Base-by-base conservation (phyloP, 2,797 vertebrate genomes). In the Australoheros facetus region DNA sequence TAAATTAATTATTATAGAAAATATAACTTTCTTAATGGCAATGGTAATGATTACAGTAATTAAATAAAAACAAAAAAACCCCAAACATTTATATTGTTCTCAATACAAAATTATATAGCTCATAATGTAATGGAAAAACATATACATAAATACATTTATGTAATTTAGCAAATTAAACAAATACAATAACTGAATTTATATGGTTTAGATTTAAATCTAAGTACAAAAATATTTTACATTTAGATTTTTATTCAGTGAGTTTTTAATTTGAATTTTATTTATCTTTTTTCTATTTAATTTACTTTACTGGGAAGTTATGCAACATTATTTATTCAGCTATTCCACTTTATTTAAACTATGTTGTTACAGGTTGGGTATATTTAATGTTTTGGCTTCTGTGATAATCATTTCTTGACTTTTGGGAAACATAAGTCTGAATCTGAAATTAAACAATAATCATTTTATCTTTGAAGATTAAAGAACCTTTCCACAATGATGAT, bases 201-300 rank as follows among this genome's bases (percentile, higher is more conserved):
- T 64, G 12, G 14, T 28, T 64, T 64, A 42, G 21, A 45, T 45
- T 45, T 45, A 34, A 34, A 34, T 34, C 32, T 34, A 34, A 34
- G 32, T 7, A 34, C 32, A 34, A 34, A 34, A 34, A 34, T 34
- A 34, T 34, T 34, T 34, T 34, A 34, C 32, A 34, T 34, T 34
- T 12, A 12, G 11, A 39, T 39, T 11, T 39, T 39, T 39, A 39
- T 39, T 42, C 0, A 14, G 21, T 0, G 4, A 64, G 7, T 42
- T 42, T 62, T 62, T 62, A 26, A 42, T 64, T 64, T 12, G 9
- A 62, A 34, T 34, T 64, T 66, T 48, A 28, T 28, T 66, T 66
- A 14, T 28, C 39, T 45, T 64, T 39, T 45, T 1, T 23, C 26
- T 19, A 19, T 4, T 66, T 17, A 1, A 17, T 28, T 66, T 48